These are phyloP conservation scores for Tenebrio molitor DNA, from an alignment of 1,140 invertebrate species.

Conservation along the genomic window DNA sequence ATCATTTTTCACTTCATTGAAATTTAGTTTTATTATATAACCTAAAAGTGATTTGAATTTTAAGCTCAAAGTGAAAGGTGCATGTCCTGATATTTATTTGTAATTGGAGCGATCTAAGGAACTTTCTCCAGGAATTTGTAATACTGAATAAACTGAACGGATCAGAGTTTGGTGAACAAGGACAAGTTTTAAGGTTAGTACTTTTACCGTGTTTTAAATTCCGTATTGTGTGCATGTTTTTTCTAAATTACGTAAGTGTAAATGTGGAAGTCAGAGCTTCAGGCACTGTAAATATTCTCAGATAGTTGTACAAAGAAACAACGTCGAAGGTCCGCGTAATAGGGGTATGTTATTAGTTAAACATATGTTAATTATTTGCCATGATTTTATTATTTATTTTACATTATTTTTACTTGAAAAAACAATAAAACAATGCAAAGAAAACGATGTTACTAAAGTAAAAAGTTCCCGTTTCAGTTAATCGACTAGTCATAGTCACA, in stretches of 20 bases:
- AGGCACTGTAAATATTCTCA: background rate
- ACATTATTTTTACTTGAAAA: too few species aligned
- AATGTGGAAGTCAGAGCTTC: background rate
- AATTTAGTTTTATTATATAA: conserved; percentile 8
- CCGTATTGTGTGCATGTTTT: background rate
- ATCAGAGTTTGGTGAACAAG: background rate
- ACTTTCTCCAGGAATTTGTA: background rate
- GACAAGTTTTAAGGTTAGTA: conserved; percentile 20
- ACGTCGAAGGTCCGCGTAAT: too few species aligned
- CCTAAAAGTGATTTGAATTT: background rate
- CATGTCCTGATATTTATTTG: background rate
- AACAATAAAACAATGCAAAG: too few species aligned
- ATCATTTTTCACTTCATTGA: conserved; percentile 8
- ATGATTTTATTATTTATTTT: too few species aligned
- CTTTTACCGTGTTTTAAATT: conserved; percentile 12
- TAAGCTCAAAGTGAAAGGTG: conserved; percentile 13
- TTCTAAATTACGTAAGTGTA: conserved; percentile 8
- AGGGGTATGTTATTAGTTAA: too few species aligned
- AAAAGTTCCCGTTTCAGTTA: too few species aligned
- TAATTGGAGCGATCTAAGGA: background rate
- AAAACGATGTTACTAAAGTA: too few species aligned
- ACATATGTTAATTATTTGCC: too few species aligned
- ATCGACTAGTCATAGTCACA: too few species aligned
- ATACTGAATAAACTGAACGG: background rate
- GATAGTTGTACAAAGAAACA: too few species aligned